Evolutionary conservation across 2,113 vertebrate genomes (phyloP), one percentile per base, ranked within the genome.

Genomic region (Megaleporinus macrocephalus): DNA sequence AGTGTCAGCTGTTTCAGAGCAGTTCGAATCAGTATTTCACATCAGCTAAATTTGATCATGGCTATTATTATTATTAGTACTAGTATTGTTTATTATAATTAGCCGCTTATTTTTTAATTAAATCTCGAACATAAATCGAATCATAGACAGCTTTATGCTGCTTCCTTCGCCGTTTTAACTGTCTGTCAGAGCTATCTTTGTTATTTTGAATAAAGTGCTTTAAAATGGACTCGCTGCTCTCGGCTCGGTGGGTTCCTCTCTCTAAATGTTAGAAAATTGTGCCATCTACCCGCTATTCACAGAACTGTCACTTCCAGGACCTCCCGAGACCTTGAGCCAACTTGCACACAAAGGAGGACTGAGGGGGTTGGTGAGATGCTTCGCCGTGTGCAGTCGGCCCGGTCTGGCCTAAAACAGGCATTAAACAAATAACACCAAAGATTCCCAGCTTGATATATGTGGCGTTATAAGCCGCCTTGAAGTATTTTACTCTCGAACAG

Each of bases 181-280:
- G 82, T 75, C 93, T 94, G 94, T 94, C 95, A 30, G 53, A 93
- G 92, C 94, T 94, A 95, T 95, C 93, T 95, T 93, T 95, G 94
- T 95, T 94, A 94, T 94, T 92, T 95, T 93, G 92, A 96, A 96
- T 95, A 95, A 95, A 96, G 89, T 93, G 92, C 92, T 94, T 95
- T 94, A 94, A 95, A 95, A 96, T 95, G 92, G 92, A 93, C 94
- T 95, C 91, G 93, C 93, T 94, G 93, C 95, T 94, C 93, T 89
- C 92, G 92, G 94, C 93, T 84, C 74, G 80, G 91, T 94, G 93
- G 93, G 86, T 90, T 93, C 91, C 92, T 94, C 94, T 92, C 92
- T 94, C 94, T 95, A 98, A 98, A 98, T 97, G 97, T 98, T 95
- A 97, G 97, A 98, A 97, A 98, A 99, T 95, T 98, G 96, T 98